These are phyloP conservation scores for Neodiprion fabricii DNA, from an alignment of 1,140 invertebrate genomes.

Conservation along the genomic window DNA sequence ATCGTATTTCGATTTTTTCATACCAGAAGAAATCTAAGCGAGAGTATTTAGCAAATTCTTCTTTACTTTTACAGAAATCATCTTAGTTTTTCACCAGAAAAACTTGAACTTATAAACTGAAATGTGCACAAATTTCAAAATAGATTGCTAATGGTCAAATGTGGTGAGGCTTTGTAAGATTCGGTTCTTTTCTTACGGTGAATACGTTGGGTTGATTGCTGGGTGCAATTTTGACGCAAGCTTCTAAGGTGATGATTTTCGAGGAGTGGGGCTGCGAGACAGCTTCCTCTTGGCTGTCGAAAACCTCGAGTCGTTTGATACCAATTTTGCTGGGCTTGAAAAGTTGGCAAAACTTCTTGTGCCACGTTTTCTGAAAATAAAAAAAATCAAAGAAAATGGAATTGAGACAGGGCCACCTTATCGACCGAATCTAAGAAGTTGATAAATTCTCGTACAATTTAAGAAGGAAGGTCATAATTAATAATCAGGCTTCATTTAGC, in stretches of 20 bases:
- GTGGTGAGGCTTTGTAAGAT: too few species aligned
- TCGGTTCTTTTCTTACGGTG: slow-evolving; percentile 49
- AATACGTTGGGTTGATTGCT: slow-evolving; percentile 66
- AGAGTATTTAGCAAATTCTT: slow-evolving; percentile 3
- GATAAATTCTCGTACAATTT: neutral
- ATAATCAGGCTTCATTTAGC: neutral
- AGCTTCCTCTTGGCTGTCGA: slow-evolving; percentile 77
- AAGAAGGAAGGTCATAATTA: slow-evolving; percentile 6
- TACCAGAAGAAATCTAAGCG: too few species aligned
- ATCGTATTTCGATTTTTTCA: slow-evolving; percentile 65
- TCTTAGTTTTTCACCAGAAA: neutral
- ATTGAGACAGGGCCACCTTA: slow-evolving; percentile 15
- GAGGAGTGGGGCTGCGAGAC: slow-evolving; percentile 68
- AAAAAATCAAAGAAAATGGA: slow-evolving; percentile 26
- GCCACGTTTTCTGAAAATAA: slow-evolving; percentile 76
- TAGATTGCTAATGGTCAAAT: too few species aligned
- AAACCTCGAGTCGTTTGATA: slow-evolving; percentile 83
- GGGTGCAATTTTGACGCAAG: slow-evolving; percentile 83
- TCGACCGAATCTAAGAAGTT: slow-evolving; percentile 18
- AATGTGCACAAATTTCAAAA: too few species aligned
- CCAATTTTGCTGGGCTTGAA: slow-evolving; percentile 84
- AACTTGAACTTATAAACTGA: too few species aligned
- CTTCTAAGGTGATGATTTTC: slow-evolving; percentile 82
- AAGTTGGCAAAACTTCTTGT: slow-evolving; percentile 77
- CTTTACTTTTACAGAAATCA: neutral